Base-by-base conservation (phyloP, 1,140 invertebrate genomes). In the Trichomalopsis sarcophagae region DNA sequence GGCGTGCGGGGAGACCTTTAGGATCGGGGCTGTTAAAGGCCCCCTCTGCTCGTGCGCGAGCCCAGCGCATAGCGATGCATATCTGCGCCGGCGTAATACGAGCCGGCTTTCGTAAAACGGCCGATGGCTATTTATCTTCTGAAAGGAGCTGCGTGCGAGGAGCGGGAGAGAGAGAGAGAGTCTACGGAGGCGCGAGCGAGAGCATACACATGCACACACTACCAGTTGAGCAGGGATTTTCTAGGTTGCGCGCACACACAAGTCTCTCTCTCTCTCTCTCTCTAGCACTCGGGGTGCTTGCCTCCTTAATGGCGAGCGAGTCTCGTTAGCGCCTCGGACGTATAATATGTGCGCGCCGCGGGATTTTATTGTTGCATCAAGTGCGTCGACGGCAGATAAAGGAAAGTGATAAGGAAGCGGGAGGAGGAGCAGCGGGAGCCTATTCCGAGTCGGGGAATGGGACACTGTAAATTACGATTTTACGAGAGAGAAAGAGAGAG, bases 41-140 rank as follows among this genome's bases (percentile, higher is more conserved):
- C 40, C 50, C 50, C 81, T 36, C 81, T 36, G 73, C 73, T 75
- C 74, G 74, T n/a, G 76, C 40, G 47, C 27, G 23, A 17, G 62
- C 36, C 27, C 55, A 23, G 69, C 33, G 62, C 75, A 84, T 79
- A 79, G 84, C 84, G 84, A 84, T 84, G 84, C 84, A 81, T 84
- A 84, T 84, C 84, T 81, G 9, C 50, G 23, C 55, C 55, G 17
- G 78, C 77, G 84, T 84, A 84, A 84, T 84, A 81, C 84, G 84
- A 84, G 78, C 84, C 71, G 82, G 78, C 78, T 84, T 84, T 84
- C 47, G 84, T 84, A 81, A 84, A 84, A 84, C 78, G 77, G 27
- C 84, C 71, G 78, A 84, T 84, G 78, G 84, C 71, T 84, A 84
- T 81, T 84, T 84, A 84, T 84, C 84, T 84, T 81, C n/a, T 44